These are phyloP conservation scores for Leptonema lineaticorne DNA, from an alignment of 1,140 invertebrate genomes.

Conservation along the genomic window DNA sequence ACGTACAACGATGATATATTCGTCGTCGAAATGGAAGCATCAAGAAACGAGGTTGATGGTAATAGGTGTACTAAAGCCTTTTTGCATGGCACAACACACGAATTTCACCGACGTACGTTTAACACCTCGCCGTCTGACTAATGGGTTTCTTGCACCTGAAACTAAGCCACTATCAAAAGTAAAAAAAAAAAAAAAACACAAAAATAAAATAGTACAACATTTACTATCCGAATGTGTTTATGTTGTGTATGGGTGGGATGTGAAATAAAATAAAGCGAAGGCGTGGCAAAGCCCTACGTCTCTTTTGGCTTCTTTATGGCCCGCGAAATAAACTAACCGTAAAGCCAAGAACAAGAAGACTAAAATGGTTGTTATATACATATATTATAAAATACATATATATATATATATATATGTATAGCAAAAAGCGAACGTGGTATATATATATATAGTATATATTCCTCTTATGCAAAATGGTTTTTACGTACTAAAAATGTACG, in stretches of 20 bases:
- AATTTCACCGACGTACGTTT: neutral
- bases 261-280: conserved; percentile 4
- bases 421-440: neutral
- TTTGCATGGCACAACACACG: too few species aligned
- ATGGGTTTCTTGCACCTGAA: conserved; percentile 13
- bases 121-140: conserved; percentile 15
- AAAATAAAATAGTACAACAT: too few species aligned
- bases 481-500: neutral
- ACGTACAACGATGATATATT: too few species aligned
- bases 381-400: too few species aligned
- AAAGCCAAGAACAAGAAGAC: conserved; percentile 1
- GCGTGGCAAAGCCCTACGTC: conserved; percentile 18
- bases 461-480: conserved; percentile 7
- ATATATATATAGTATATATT: neutral
- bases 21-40: too few species aligned
- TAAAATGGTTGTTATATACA: conserved; percentile 7
- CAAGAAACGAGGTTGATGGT: too few species aligned
- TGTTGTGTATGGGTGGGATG: neutral
- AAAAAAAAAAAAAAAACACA: conserved; percentile 8
- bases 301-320: conserved; percentile 25
- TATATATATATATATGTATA: neutral
- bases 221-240: neutral
- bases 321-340: conserved; percentile 20
- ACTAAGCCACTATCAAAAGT: conserved; percentile 3
- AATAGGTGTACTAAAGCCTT: too few species aligned